These are phyloP conservation scores for Notamacropus eugenii DNA, from an alignment of 2,797 vertebrate species.

Conservation along the genomic window DNA sequence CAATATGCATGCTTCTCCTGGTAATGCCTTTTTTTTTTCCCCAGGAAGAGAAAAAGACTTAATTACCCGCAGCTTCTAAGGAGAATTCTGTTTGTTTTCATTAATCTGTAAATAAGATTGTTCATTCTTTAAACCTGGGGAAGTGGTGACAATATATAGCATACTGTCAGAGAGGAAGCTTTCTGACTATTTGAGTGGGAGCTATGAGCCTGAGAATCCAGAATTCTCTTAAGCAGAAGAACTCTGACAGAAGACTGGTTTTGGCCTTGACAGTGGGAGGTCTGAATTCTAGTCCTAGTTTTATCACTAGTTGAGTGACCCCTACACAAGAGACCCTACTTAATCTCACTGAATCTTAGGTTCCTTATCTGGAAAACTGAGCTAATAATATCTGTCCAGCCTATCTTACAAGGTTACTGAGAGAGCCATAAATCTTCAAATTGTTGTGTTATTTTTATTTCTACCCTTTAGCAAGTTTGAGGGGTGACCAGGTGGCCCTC, in stretches of 20 bases:
- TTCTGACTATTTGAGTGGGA: neutral
- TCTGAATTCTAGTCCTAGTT: neutral
- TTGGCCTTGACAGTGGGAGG: neutral
- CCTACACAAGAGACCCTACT: neutral
- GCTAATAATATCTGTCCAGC: too few relatives aligned
- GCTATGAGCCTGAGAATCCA: neutral
- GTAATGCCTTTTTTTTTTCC: neutral
- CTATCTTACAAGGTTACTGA: neutral
- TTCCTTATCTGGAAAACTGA: neutral
- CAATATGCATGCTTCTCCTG: neutral
- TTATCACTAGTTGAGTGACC: neutral
- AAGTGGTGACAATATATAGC: neutral
- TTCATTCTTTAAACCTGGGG: neutral
- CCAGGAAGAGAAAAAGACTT: neutral
- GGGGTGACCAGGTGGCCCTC: neutral
- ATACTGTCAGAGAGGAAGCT: neutral
- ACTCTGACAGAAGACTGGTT: neutral
- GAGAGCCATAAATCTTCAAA: neutral
- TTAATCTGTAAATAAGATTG: neutral
- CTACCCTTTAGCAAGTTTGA: neutral
- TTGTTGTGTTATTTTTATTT: neutral
- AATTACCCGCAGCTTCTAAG: neutral
- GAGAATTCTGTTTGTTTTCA: neutral
- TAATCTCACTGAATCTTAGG: neutral
- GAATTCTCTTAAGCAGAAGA: neutral